A percentile compares a stretch with the other conserved stretches of the same genome.
Evolutionary conservation across 2,888 invertebrate genomes (phyloP).

Genomic region (Hirtodrosophila histrioides): DNA sequence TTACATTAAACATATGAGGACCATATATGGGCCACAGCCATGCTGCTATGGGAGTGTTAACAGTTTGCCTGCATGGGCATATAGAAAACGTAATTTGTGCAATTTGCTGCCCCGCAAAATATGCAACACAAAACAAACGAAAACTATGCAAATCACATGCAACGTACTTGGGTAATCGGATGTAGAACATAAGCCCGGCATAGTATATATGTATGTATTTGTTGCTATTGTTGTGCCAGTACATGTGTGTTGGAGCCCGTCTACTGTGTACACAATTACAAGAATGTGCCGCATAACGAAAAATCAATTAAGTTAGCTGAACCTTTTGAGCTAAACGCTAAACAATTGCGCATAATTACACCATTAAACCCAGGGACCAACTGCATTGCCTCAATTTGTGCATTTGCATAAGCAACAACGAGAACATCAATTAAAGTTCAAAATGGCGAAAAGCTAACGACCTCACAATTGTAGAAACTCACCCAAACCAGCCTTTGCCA

Average conservation of each 20-base stretch:
- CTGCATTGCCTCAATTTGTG: constrained; percentile 76
- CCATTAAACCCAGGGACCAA: constrained; percentile 20
- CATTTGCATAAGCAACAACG: constrained; percentile 66
- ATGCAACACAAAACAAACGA: constrained; percentile 35
- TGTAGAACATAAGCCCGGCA: constrained; percentile 22
- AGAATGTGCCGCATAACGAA: constrained; percentile 43
- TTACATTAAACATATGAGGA: constrained; percentile 76
- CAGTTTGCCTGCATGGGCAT: constrained; percentile 41
- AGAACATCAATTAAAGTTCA: constrained; percentile 62
- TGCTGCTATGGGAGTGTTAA: constrained; percentile 64
- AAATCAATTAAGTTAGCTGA: constrained; percentile 74
- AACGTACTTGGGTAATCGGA: neutral
- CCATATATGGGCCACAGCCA: constrained; percentile 67
- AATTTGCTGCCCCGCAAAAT: constrained; percentile 67
- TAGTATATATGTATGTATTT: constrained; percentile 4
- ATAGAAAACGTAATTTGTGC: constrained; percentile 56
- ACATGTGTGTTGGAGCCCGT: constrained; percentile 23
- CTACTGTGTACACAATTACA: constrained; percentile 36
- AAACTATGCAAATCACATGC: constrained; percentile 68
- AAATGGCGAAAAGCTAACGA: constrained; percentile 70
- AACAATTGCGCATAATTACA: constrained; percentile 80
- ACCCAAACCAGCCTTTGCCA: constrained; percentile 21
- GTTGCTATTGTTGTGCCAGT: constrained; percentile 17
- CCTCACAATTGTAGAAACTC: constrained; percentile 57
- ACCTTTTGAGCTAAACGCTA: constrained; percentile 73